These are phyloP conservation scores for Stenotaenia linearis DNA, from an alignment of 2,888 invertebrate genomes.

Conservation along the genomic window DNA sequence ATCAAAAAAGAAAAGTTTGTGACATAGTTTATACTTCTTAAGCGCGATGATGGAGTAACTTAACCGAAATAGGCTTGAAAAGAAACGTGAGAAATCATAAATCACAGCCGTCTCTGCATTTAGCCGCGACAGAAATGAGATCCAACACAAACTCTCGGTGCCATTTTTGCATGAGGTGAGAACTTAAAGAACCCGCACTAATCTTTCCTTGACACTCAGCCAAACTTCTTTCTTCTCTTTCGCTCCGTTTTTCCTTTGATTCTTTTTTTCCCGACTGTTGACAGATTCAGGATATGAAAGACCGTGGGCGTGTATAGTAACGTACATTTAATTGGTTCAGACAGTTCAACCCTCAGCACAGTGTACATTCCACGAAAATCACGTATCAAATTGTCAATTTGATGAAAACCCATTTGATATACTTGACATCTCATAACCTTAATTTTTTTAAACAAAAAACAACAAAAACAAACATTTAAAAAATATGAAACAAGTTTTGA, in stretches of 20 bases:
- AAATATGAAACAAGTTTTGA: no score
- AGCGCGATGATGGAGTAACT: background rate
- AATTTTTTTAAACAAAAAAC: background rate
- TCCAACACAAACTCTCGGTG: constrained; percentile 3
- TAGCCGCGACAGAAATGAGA: background rate
- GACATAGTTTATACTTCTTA: background rate
- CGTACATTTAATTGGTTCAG: background rate
- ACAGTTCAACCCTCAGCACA: background rate
- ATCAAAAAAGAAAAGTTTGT: background rate
- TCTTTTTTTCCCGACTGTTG: background rate
- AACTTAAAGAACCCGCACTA: constrained; percentile 16
- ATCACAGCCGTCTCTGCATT: background rate
- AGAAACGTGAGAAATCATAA: background rate
- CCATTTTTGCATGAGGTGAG: constrained; percentile 20
- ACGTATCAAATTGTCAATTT: background rate
- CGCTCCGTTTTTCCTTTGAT: background rate
- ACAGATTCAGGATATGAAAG: constrained; percentile 7
- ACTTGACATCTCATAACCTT: background rate
- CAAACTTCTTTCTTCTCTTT: constrained; percentile 10
- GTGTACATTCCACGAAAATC: background rate
- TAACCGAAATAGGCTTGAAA: background rate
- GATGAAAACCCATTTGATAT: background rate
- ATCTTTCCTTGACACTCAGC: constrained; percentile 21
- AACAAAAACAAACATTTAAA: background rate
- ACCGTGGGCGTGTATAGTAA: constrained; percentile 2